These are phyloP conservation scores for Urocyon cinereoargenteus DNA, from an alignment of 2,797 vertebrate genomes.

Conservation along the genomic window DNA sequence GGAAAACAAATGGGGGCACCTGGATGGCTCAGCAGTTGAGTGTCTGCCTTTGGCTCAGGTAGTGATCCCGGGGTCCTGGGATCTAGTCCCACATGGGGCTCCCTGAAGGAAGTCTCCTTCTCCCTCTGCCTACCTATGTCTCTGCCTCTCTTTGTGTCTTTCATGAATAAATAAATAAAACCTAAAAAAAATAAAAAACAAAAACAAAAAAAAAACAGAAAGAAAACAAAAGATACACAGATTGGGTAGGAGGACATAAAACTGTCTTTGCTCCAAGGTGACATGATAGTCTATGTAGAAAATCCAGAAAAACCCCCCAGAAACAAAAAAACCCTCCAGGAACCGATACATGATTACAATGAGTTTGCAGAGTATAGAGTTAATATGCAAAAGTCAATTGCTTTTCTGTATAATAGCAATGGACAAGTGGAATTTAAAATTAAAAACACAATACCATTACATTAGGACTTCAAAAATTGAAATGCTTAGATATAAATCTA, in stretches of 20 bases:
- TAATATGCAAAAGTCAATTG: neutral
- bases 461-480: neutral
- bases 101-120: too few relatives aligned
- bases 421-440: neutral
- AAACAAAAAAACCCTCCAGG: neutral
- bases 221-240: neutral
- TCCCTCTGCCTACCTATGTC: too few relatives aligned
- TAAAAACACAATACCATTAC: neutral
- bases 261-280: neutral
- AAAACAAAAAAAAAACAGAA: neutral
- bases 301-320: neutral
- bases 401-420: neutral
- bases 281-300: neutral
- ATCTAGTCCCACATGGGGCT: too few relatives aligned
- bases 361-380: neutral
- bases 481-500: neutral
- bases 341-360: neutral
- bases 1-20: neutral
- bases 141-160: too few relatives aligned
- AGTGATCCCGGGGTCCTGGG: too few relatives aligned
- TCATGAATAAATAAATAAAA: too few relatives aligned
- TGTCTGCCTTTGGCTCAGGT: too few relatives aligned
- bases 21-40: too few relatives aligned
- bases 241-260: neutral
- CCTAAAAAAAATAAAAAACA: too few relatives aligned